Percentiles rank a stretch among this genome's conserved stretches.
These are phyloP conservation scores for Gerosis bhagava DNA, from an alignment of 2,888 invertebrate genomes.

Conservation along the genomic window DNA sequence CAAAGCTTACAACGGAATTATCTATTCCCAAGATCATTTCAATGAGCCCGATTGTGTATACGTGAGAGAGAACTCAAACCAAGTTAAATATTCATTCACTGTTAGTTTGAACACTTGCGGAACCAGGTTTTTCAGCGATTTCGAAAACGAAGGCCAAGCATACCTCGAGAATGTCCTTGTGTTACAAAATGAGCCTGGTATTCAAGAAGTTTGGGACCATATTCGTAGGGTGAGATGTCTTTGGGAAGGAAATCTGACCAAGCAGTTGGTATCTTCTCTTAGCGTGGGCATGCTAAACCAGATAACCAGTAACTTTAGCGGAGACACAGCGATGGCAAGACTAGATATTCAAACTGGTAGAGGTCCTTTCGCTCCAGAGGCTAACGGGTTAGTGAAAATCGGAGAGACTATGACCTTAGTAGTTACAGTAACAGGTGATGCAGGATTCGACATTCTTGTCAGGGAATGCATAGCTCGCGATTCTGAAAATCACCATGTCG, in stretches of 20 bases:
- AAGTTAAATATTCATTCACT: conserved; percentile 87
- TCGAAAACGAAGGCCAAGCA: conserved; percentile 89
- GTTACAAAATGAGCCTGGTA: conserved; percentile 89
- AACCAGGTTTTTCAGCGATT: conserved; percentile 90
- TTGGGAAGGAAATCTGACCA: conserved; percentile 91
- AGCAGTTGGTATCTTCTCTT: conserved; percentile 87
- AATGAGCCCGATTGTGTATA: conserved; percentile 87
- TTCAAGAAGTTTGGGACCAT: conserved; percentile 91
- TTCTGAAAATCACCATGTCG: conserved; percentile 84
- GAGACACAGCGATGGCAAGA: conserved; percentile 91
- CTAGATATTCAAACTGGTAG: conserved; percentile 89
- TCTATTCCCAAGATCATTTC: conserved; percentile 90
- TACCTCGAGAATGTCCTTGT: conserved; percentile 91
- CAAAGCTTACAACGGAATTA: conserved; percentile 88
- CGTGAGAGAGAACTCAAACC: conserved; percentile 87
- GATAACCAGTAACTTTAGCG: conserved; percentile 91
- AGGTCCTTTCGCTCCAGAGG: conserved; percentile 89
- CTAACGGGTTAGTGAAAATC: conserved; percentile 90
- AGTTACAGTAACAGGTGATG: conserved; percentile 90
- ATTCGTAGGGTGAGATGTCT: conserved; percentile 89
- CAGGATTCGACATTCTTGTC: conserved; percentile 90
- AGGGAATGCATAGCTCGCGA: conserved; percentile 90
- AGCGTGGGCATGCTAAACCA: conserved; percentile 91
- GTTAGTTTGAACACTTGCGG: conserved; percentile 90
- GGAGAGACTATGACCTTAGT: conserved; percentile 92